Evolutionary conservation across 2,888 invertebrate genomes (phyloP).

Genomic region (Plebejus anna): DNA sequence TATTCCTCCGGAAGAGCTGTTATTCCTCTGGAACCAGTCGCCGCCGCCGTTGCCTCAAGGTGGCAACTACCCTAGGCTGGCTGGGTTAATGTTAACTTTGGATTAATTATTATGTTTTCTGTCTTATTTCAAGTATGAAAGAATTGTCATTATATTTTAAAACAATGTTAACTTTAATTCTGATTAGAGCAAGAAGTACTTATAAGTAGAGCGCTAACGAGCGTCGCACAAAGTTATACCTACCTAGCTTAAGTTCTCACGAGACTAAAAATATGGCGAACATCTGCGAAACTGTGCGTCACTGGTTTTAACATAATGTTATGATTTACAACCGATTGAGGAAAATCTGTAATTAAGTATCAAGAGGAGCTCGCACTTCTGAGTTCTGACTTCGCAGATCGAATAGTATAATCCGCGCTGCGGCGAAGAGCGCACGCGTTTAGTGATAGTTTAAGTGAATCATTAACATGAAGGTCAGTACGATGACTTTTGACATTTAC

Average conservation of each 20-base stretch:
- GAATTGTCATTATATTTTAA: too few relatives aligned
- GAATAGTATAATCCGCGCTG: not conserved
- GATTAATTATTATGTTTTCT: too few relatives aligned
- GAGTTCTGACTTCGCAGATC: not conserved
- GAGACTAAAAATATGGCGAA: not conserved
- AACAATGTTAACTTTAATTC: too few relatives aligned
- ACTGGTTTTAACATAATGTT: not conserved
- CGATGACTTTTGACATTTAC: constrained; percentile 21
- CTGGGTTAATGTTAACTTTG: too few relatives aligned
- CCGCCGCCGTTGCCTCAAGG: too few relatives aligned
- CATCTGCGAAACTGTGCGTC: not conserved
- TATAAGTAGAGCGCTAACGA: too few relatives aligned
- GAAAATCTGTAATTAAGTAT: not conserved
- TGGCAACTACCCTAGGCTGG: too few relatives aligned
- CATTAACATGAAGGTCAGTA: constrained; percentile 19
- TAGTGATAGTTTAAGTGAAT: not conserved
- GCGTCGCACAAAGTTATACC: not conserved
- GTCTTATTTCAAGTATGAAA: too few relatives aligned
- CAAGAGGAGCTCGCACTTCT: not conserved
- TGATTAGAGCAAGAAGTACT: too few relatives aligned
- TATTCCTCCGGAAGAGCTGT: too few relatives aligned
- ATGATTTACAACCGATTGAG: not conserved
- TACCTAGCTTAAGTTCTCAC: not conserved
- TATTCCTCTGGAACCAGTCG: too few relatives aligned
- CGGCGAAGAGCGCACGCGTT: not conserved